Conservation (phyloP, 2,113 vertebrate genomes). For the Lonchura striata region DNA sequence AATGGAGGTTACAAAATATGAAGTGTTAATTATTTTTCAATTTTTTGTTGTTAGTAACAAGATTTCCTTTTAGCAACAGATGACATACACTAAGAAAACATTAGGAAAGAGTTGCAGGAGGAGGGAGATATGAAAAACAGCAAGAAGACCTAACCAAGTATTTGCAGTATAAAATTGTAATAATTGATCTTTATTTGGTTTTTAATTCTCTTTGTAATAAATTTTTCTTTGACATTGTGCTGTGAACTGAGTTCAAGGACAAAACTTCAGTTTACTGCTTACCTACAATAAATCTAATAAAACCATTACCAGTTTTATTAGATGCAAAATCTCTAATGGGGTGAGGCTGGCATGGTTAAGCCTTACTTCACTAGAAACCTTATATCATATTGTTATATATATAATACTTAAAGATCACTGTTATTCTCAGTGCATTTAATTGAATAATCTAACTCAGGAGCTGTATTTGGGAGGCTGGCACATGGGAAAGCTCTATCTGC, state of each 20-base stretch:
- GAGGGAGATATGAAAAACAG: not conserved
- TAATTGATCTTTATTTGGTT: not conserved
- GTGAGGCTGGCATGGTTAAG: not conserved
- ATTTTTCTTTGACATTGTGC: not conserved
- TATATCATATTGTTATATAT: no score
- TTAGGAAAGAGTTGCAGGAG: not conserved
- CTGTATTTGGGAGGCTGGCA: not conserved
- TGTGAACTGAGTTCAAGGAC: not conserved
- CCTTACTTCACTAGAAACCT: not conserved
- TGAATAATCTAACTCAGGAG: not conserved
- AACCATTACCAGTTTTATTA: not conserved
- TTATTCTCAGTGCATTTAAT: not conserved
- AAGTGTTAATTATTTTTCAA: not conserved
- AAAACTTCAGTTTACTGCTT: not conserved
- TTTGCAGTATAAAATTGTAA: not conserved
- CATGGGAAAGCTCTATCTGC: not conserved
- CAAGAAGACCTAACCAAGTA: not conserved
- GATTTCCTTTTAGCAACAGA: not conserved
- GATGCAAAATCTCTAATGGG: not conserved
- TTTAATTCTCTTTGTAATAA: not conserved
- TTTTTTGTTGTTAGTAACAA: not conserved
- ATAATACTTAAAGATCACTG: not conserved
- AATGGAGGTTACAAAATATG: not conserved
- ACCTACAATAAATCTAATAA: not conserved
- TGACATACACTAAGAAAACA: rapidly evolving